These are phyloP conservation scores for Leptinotarsa rubiginosa DNA, from an alignment of 2,888 invertebrate species.

Conservation along the genomic window DNA sequence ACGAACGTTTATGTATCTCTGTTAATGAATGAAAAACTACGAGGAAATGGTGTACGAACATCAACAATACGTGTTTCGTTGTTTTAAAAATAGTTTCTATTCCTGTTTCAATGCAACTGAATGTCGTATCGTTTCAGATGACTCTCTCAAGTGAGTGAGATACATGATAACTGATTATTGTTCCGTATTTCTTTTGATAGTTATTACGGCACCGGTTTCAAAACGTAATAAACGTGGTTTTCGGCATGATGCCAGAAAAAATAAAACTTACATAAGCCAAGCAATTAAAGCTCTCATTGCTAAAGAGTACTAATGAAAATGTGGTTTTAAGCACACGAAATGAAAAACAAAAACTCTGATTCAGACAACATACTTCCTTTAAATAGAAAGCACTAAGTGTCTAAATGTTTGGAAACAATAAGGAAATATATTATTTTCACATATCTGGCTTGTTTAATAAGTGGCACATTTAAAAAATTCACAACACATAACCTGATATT, in stretches of 20 bases:
- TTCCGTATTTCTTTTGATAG: conserved; percentile 14
- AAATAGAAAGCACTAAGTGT: neutral
- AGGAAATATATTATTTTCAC: no score
- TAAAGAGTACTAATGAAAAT: neutral
- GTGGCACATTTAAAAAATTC: no score
- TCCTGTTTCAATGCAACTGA: conserved; percentile 20
- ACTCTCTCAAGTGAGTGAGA: conserved; percentile 3
- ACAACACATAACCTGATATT: no score
- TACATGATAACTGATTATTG: conserved; percentile 7
- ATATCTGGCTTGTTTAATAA: no score
- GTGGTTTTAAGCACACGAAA: neutral
- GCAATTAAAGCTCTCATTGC: neutral
- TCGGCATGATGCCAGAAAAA: neutral
- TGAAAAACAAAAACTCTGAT: neutral
- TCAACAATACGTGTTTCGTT: neutral
- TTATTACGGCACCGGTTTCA: conserved; percentile 4
- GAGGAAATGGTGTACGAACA: conserved; percentile 6
- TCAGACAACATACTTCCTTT: neutral
- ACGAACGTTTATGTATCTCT: conserved; percentile 9
- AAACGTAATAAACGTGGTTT: conserved; percentile 5
- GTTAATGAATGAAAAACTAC: conserved; percentile 18
- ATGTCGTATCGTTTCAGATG: conserved; percentile 10
- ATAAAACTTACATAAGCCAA: neutral
- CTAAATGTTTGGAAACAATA: no score
- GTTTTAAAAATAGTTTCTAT: conserved; percentile 29